Conservation (phyloP, 2,113 vertebrate species). For the Choloepus hoffmanni region DNA sequence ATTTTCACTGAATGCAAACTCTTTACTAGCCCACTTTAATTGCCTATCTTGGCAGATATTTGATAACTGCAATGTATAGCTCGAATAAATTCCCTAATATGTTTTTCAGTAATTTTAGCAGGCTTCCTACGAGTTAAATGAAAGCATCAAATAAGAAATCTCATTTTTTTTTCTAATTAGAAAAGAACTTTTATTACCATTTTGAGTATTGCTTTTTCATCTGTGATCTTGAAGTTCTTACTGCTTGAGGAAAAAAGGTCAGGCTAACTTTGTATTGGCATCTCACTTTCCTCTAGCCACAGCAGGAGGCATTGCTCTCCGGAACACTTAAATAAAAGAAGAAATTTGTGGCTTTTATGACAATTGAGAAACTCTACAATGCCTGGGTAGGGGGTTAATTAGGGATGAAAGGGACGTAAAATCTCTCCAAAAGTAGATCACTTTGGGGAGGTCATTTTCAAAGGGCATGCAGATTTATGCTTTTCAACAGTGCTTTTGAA, state of each 20-base stretch:
- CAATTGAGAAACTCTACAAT: constrained; percentile 53
- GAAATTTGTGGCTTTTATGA: constrained; percentile 43
- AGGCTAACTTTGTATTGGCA: not conserved
- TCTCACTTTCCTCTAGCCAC: constrained; percentile 48
- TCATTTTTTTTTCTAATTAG: constrained; percentile 46
- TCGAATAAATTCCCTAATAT: constrained; percentile 39
- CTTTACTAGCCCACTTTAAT: constrained; percentile 34
- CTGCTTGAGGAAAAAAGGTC: not conserved
- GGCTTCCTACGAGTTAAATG: constrained; percentile 18
- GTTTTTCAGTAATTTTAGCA: not conserved
- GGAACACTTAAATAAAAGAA: constrained; percentile 56
- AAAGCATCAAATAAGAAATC: constrained; percentile 35
- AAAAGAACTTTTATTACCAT: constrained; percentile 13
- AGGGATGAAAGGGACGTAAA: constrained; percentile 44
- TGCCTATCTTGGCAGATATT: constrained; percentile 17
- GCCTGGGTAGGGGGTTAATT: constrained; percentile 37
- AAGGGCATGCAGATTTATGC: not conserved
- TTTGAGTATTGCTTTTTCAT: constrained; percentile 42
- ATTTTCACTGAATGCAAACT: not conserved
- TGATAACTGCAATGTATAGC: constrained; percentile 18
- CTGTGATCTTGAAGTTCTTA: not conserved
- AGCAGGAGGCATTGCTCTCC: not conserved
- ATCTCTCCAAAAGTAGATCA: constrained; percentile 7
- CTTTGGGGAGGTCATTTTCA: constrained; percentile 36
- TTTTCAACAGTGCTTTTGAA: not conserved